Percentiles rank a stretch among this genome's conserved stretches.
Conservation (phyloP, 2,888 invertebrate genomes). For the Acanthococcus lagerstroemiae region DNA sequence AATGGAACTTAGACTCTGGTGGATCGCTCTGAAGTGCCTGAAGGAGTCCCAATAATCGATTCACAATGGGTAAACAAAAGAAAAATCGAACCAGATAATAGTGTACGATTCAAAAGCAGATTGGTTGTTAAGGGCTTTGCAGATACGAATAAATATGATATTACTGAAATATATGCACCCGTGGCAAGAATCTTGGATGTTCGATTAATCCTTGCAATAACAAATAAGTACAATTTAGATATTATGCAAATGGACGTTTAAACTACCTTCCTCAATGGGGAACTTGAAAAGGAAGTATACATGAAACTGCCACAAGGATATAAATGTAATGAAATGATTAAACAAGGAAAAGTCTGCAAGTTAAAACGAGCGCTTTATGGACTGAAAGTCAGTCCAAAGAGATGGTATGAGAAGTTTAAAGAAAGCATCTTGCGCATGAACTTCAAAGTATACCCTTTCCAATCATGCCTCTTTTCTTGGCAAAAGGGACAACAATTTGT, state of each 20-base stretch:
- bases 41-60: neutral
- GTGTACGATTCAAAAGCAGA: neutral
- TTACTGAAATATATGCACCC: no score
- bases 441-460: neutral
- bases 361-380: neutral
- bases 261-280: neutral
- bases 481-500: no score
- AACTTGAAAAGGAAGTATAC: neutral
- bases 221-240: neutral
- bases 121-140: neutral
- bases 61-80: neutral
- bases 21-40: neutral
- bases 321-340: neutral
- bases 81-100: neutral
- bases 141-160: neutral
- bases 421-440: neutral
- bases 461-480: no score
- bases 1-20: no score
- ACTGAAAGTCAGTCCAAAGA: neutral
- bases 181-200: no score
- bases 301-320: neutral
- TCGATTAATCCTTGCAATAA: no score
- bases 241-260: neutral
- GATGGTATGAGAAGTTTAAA: neutral
- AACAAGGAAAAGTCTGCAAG: neutral